Conservation (phyloP, 2,888 invertebrate species). For the Drosophila aldrichi region DNA sequence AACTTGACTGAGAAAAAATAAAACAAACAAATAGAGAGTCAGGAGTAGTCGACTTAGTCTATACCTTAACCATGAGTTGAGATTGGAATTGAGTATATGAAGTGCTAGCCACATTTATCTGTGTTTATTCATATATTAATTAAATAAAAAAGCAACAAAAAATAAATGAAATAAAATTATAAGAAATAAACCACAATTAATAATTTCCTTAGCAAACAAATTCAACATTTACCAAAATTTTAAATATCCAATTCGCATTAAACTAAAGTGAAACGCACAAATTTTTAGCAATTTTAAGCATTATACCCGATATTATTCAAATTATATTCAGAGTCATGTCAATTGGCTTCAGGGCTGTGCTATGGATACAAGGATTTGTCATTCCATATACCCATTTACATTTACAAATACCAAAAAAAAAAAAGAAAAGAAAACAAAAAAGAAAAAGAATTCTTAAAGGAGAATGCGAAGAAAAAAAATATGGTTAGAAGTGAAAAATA, state of each 20-base stretch:
- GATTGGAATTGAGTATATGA: too few species aligned
- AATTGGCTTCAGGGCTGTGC: not conserved
- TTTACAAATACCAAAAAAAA: not conserved
- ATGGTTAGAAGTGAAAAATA: conserved; percentile 58
- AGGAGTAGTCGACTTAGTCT: not conserved
- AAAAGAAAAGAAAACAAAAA: too few species aligned
- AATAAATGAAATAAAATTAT: too few species aligned
- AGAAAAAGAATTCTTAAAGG: not conserved
- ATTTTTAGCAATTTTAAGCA: not conserved
- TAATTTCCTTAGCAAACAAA: too few species aligned
- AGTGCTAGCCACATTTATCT: too few species aligned
- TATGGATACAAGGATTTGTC: not conserved
- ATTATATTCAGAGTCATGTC: not conserved
- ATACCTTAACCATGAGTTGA: not conserved
- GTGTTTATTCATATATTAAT: too few species aligned
- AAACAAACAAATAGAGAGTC: not conserved
- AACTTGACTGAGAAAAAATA: conserved; percentile 21
- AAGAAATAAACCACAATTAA: too few species aligned
- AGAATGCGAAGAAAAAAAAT: conserved; percentile 50
- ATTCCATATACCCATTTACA: not conserved
- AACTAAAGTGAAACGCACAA: not conserved
- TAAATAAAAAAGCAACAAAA: too few species aligned
- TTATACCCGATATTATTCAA: not conserved
- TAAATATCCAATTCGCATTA: too few species aligned
- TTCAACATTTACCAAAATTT: too few species aligned